Percentiles rank a stretch among this genome's conserved stretches.
Evolutionary conservation across 2,888 invertebrate species (phyloP).

Genomic region (Nomada hirtipes): DNA sequence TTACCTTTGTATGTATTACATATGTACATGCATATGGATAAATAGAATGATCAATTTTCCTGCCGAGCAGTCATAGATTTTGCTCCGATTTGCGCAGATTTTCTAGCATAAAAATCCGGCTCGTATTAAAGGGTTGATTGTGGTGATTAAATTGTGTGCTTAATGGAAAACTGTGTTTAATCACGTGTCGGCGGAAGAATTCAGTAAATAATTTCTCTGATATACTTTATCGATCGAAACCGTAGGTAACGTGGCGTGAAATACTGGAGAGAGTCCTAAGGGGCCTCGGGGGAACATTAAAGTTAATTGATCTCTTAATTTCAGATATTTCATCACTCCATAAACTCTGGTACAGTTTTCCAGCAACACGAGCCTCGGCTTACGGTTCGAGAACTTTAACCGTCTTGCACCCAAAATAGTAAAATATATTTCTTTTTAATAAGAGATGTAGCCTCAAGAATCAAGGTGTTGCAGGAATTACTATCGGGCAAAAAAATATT

Average conservation of each 20-base stretch:
- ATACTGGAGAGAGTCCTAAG: constrained; percentile 23
- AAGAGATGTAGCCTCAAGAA: too few relatives aligned
- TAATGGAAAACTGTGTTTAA: constrained; percentile 17
- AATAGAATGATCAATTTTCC: neutral
- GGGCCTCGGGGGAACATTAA: constrained; percentile 37
- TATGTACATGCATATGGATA: too few relatives aligned
- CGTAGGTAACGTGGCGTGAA: constrained; percentile 20
- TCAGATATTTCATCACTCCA: constrained; percentile 7
- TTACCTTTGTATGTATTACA: neutral
- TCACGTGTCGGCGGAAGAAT: constrained; percentile 15
- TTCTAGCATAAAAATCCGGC: neutral
- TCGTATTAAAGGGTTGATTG: constrained; percentile 12
- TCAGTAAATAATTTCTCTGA: constrained; percentile 4
- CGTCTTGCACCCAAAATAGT: too few relatives aligned
- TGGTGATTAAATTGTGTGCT: constrained; percentile 37
- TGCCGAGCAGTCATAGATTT: neutral
- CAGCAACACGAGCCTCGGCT: too few relatives aligned
- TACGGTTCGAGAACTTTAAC: too few relatives aligned
- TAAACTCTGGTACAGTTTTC: neutral
- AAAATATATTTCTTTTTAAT: too few relatives aligned
- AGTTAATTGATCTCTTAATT: constrained; percentile 37
- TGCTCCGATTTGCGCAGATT: neutral
- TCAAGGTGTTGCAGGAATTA: too few relatives aligned
- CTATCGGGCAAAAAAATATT: neutral
- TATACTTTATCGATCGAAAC: constrained; percentile 12